Conservation (phyloP, 2,797 vertebrate species). For the Eidolon dupreanum region DNA sequence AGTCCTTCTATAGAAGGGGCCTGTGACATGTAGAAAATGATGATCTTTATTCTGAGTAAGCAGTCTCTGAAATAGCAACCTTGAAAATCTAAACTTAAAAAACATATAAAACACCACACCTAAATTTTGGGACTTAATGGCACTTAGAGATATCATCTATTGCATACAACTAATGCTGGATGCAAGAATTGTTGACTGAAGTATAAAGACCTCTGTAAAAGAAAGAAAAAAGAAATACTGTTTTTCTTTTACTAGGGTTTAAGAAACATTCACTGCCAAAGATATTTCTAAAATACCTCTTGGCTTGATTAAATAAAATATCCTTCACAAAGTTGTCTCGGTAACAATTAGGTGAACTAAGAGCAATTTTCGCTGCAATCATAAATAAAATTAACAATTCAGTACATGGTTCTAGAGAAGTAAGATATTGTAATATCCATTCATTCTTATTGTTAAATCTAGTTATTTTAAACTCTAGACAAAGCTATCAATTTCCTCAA, state of each 20-base stretch:
- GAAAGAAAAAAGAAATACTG: background rate
- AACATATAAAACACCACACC: background rate
- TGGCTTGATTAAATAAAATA: constrained; percentile 52
- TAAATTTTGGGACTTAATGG: background rate
- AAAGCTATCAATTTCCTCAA: background rate
- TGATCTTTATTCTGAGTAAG: background rate
- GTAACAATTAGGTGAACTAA: constrained; percentile 22
- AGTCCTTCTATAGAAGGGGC: background rate
- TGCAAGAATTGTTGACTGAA: background rate
- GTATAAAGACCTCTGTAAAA: background rate
- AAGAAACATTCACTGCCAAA: constrained; percentile 24
- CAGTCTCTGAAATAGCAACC: background rate
- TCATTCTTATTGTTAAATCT: background rate
- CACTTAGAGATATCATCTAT: background rate
- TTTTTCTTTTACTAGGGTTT: background rate
- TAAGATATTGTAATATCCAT: background rate
- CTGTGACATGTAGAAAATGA: background rate
- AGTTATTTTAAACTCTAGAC: background rate
- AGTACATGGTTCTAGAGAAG: background rate
- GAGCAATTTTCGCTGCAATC: background rate
- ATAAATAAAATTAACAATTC: constrained; percentile 55
- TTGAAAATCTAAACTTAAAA: background rate
- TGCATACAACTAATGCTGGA: background rate
- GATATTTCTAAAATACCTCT: constrained; percentile 48
- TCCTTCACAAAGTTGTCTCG: constrained; percentile 12